Evolutionary conservation across 2,113 vertebrate genomes (phyloP).

Genomic region (Rana temporaria): DNA sequence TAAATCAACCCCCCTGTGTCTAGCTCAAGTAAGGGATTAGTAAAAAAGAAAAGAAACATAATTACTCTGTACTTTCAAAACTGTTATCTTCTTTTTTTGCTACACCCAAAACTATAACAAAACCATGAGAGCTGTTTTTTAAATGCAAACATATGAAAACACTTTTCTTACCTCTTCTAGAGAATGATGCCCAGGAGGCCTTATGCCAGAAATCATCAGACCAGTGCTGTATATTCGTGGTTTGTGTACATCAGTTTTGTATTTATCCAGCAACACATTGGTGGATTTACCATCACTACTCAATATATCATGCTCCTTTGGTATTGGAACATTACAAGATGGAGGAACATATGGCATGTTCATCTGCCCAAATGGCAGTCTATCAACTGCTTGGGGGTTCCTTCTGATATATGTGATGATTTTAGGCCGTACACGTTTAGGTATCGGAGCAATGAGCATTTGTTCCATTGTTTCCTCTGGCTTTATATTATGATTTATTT

Average conservation of each 20-base stretch:
- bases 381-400: conserved; percentile 76
- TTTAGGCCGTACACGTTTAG: conserved; percentile 90
- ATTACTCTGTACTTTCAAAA: too few relatives aligned
- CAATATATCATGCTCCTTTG: conserved; percentile 71
- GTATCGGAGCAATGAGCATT: conserved; percentile 78
- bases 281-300: conserved; percentile 71
- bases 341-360: conserved; percentile 71
- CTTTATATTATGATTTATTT: conserved; percentile 70
- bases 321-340: conserved; percentile 66
- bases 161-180: conserved; percentile 80
- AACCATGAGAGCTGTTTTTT: too few relatives aligned
- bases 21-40: too few relatives aligned
- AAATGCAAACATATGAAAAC: background rate
- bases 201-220: conserved; percentile 77
- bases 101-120: too few relatives aligned
- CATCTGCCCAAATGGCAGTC: conserved; percentile 67
- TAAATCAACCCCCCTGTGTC: too few relatives aligned
- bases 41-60: too few relatives aligned
- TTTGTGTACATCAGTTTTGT: conserved; percentile 87
- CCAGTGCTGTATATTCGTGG: conserved; percentile 77
- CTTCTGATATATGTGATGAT: conserved; percentile 95
- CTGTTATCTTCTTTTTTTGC: too few relatives aligned
- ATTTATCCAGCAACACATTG: conserved; percentile 80
- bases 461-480: conserved; percentile 71
- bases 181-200: conserved; percentile 77